Evolutionary conservation across 2,888 invertebrate genomes (phyloP), one percentile per base, ranked within the genome.

Genomic region (Bellardia pandia): DNA sequence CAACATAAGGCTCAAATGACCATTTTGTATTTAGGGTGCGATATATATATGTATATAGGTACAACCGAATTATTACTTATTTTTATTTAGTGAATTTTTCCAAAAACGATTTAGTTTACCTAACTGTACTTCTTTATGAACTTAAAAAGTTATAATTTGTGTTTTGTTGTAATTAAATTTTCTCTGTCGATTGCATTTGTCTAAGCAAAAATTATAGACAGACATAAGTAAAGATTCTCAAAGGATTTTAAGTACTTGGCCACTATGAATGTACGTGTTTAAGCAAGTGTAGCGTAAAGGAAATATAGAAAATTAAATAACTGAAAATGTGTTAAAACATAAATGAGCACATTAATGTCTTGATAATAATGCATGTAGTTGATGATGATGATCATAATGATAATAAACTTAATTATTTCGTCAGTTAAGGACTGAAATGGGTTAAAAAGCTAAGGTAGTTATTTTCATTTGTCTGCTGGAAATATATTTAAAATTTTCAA

Each of bases 301-400:
- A 66, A 45, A 45, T 23, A 56, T 56, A 48, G 16, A 53, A 69
- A 69, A 69, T 69, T 53, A 33, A 69, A 74, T 48, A 33, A 74
- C 45, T 11, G 58, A 58, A 42, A 60, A 74, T 74, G 74, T 74
- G 23, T 56, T 58, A n/a, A 37, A 69, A 37, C 69, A n/a, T 53
- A 51, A 69, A 69, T 37, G 69, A 51, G 14, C n/a, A 33, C 7
- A 37, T 69, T 51, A 69, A 69, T 69, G 48, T 53, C 51, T 69
- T 69, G 33, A 53, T 69, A 51, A 9, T 45, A 45, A 9, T 45
- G 45, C 45, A 45, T 45, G 13, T 9, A 45, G 45, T 8, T 9
- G 45, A 45, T 45, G 45, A 45, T 45, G 45, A 11, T 45, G 45
- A 45, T 45, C 11, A 45, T 45, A 45, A 51, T 69, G 51, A 69